These are phyloP conservation scores for Stichodactyla mertensii DNA, from an alignment of 64 coral and sea anemone species.

Conservation along the genomic window DNA sequence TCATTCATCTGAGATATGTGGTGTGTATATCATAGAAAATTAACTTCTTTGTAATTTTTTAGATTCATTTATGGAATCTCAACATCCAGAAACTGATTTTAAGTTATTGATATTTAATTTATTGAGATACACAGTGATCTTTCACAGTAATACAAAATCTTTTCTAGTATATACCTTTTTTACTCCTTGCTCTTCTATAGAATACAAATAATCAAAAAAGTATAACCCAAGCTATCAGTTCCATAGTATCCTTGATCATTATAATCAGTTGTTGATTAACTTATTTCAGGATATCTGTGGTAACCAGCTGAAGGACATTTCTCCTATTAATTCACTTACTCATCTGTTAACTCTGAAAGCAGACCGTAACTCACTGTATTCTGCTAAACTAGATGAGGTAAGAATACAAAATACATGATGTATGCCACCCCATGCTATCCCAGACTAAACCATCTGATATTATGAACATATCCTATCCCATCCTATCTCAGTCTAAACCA, in stretches of 20 bases:
- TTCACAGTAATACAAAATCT: no score
- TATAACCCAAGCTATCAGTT: neutral
- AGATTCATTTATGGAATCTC: no score
- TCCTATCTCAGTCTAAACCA: neutral
- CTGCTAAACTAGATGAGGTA: constrained; percentile 96
- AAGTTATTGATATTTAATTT: no score
- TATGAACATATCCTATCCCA: neutral
- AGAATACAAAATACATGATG: neutral
- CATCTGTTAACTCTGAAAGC: constrained; percentile 91
- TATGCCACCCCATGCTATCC: neutral
- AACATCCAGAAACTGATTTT: no score
- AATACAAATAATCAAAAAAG: no score
- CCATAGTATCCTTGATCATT: neutral
- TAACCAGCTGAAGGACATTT: constrained; percentile 87
- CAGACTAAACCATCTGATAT: neutral
- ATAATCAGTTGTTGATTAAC: neutral
- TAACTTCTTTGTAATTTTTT: neutral
- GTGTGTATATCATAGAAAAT: constrained; percentile 24
- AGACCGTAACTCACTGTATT: constrained; percentile 65
- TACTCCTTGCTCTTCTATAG: no score
- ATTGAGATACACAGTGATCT: no score
- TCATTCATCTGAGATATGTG: constrained; percentile 97
- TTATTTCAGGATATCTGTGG: constrained; percentile 75
- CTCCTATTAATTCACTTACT: constrained; percentile 83
- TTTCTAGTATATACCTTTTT: no score